Evolutionary conservation across 2,888 invertebrate genomes (phyloP).

Genomic region (Cryptops parisi): DNA sequence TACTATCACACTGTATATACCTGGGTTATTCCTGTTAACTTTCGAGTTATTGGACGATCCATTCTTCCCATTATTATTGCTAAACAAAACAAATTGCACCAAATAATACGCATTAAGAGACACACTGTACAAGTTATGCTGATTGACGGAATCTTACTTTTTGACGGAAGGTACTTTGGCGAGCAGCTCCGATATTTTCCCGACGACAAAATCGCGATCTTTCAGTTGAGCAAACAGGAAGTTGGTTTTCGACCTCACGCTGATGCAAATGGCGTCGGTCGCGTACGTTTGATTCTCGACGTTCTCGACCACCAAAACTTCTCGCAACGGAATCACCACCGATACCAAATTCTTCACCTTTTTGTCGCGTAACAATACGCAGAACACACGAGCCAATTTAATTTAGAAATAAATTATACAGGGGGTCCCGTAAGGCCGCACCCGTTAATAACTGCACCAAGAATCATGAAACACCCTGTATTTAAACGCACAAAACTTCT

Average conservation of each 20-base stretch:
- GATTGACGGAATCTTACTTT: no score
- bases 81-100: no score
- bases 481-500: no score
- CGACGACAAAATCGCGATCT: slow-evolving; percentile 73
- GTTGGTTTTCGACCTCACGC: slow-evolving; percentile 62
- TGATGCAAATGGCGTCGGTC: slow-evolving; percentile 58
- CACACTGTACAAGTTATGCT: no score
- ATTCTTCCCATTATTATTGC: no score
- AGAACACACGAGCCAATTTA: no score
- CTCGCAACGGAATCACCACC: slow-evolving; percentile 75
- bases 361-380: no score
- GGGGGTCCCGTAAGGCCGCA: slow-evolving; percentile 65
- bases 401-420: slow-evolving; percentile 33
- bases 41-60: no score
- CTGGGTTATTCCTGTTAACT: no score
- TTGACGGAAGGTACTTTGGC: slow-evolving; percentile 40
- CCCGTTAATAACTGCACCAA: slow-evolving; percentile 95
- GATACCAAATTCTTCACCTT: slow-evolving; percentile 68
- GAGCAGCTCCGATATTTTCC: slow-evolving; percentile 76
- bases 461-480: no score
- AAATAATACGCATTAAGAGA: no score
- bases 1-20: no score
- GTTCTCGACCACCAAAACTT: slow-evolving; percentile 61
- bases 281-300: slow-evolving; percentile 51
- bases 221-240: slow-evolving; percentile 79